These are phyloP conservation scores for Branchipolynoe longqiensis DNA, from an alignment of 2,888 invertebrate genomes.

Conservation along the genomic window DNA sequence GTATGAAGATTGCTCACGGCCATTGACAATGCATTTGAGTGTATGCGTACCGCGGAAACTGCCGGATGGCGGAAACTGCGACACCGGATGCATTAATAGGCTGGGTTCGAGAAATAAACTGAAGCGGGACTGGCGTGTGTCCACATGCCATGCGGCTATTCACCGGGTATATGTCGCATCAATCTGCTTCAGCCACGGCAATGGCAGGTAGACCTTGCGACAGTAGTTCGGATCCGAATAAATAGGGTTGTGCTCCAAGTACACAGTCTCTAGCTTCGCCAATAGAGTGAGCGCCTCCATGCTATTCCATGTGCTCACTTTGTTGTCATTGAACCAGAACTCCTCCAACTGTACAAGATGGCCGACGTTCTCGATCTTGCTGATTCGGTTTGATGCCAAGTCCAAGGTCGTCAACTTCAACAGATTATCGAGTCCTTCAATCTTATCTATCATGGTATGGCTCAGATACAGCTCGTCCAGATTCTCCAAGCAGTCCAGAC, in stretches of 20 bases:
- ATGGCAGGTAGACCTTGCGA: slow-evolving; percentile 92
- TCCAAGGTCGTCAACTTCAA: slow-evolving; percentile 90
- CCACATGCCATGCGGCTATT: no score
- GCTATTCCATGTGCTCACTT: slow-evolving; percentile 91
- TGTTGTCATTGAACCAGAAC: slow-evolving; percentile 97
- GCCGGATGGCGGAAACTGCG: no score
- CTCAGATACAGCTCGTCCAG: slow-evolving; percentile 95
- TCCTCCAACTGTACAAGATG: slow-evolving; percentile 92
- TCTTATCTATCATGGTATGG: slow-evolving; percentile 91
- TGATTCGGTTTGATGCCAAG: slow-evolving; percentile 92
- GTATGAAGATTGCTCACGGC: no score
- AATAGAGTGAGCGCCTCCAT: slow-evolving; percentile 87
- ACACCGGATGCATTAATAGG: no score
- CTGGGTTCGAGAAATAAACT: no score
- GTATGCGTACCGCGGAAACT: no score
- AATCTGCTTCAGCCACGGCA: slow-evolving; percentile 94
- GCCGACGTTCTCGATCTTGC: slow-evolving; percentile 88
- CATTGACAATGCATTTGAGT: no score
- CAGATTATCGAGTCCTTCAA: slow-evolving; percentile 86
- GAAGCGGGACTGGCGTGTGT: no score
- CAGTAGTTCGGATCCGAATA: slow-evolving; percentile 88
- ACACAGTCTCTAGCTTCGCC: slow-evolving; percentile 87
- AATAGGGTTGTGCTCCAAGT: slow-evolving; percentile 96
- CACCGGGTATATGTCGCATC: slow-evolving; percentile 89
- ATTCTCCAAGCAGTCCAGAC: slow-evolving; percentile 88